Evolutionary conservation across 2,797 vertebrate genomes (phyloP), one percentile per base, ranked within the genome.

Genomic region (Melanotaenia maccullochi): DNA sequence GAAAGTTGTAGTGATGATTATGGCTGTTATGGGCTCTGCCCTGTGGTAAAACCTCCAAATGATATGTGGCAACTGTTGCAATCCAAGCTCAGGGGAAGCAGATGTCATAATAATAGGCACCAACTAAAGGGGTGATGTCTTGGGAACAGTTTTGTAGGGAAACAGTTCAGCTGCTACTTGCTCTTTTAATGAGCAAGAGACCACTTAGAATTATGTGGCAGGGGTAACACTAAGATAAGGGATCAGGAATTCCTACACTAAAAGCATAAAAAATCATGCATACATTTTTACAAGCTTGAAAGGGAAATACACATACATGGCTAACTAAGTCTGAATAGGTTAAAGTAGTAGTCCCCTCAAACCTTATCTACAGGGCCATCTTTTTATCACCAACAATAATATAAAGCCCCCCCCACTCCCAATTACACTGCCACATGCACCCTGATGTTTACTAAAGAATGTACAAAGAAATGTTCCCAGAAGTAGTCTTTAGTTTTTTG

Each of bases 41-140:
- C 68, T 72, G 68, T 0, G 65, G 69, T 78, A 30, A 44, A 36
- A 58, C 69, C 62, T 24, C 44, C 42, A n/a, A 58, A 78, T 75
- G 65, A 60, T 64, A 72, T 1, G 75, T 52, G 71, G 68, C 55
- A 36, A 35, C 18, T 71, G 71, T 22, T 51, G 12, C 68, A 65
- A 32, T 28, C 51, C 12, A 14, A 74, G 40, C 28, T 22, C 49
- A 33, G 56, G 52, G 68, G 47, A 56, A 44, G 32, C 55, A 52
- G 51, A 68, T 24, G 57, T 60, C 64, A 71, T 24, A 56, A 33
- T 20, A 51, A 25, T 14, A n/a, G 20, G 54, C 36, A 38, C 11
- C 11, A 14, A 33, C 16, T 60, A 40, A 40, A 38, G 51, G 22
- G 2, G 8, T 32, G 20, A 51, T 35, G 7, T 42, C 8, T 33